Conservation (phyloP, 2,888 invertebrate genomes). For the Crocallis elinguaria region DNA sequence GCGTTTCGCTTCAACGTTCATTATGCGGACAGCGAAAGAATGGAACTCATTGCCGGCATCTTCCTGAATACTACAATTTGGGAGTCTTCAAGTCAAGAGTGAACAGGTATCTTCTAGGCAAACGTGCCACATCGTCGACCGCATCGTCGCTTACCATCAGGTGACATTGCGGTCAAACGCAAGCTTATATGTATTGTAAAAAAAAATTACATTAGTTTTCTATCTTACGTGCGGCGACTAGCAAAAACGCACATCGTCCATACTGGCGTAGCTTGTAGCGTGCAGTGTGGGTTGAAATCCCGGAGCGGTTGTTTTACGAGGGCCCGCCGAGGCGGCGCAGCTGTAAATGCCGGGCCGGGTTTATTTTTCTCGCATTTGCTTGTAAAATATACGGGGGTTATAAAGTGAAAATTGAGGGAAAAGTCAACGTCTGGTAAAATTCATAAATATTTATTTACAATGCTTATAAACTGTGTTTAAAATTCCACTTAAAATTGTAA, state of each 20-base stretch:
- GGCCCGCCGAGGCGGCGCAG: not conserved
- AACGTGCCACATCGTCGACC: too few relatives aligned
- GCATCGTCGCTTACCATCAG: too few relatives aligned
- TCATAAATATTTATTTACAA: not conserved
- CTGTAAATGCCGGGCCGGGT: constrained; percentile 1
- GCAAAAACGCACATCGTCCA: not conserved
- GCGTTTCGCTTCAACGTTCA: too few relatives aligned
- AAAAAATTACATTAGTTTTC: too few relatives aligned
- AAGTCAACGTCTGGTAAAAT: not conserved
- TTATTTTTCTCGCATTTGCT: not conserved
- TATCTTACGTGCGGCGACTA: too few relatives aligned
- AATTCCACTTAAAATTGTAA: too few relatives aligned
- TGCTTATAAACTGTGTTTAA: not conserved
- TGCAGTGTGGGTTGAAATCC: not conserved
- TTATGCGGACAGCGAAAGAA: too few relatives aligned
- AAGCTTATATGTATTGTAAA: not conserved
- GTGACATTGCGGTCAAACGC: not conserved
- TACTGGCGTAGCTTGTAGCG: not conserved
- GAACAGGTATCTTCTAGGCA: too few relatives aligned
- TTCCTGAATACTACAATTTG: too few relatives aligned
- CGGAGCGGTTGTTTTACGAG: not conserved
- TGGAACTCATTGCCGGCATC: too few relatives aligned
- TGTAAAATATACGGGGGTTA: not conserved
- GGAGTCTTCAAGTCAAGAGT: too few relatives aligned
- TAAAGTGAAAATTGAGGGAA: not conserved